These are phyloP conservation scores for Montifringilla adamsi DNA, from an alignment of 2,113 vertebrate genomes.

Conservation along the genomic window DNA sequence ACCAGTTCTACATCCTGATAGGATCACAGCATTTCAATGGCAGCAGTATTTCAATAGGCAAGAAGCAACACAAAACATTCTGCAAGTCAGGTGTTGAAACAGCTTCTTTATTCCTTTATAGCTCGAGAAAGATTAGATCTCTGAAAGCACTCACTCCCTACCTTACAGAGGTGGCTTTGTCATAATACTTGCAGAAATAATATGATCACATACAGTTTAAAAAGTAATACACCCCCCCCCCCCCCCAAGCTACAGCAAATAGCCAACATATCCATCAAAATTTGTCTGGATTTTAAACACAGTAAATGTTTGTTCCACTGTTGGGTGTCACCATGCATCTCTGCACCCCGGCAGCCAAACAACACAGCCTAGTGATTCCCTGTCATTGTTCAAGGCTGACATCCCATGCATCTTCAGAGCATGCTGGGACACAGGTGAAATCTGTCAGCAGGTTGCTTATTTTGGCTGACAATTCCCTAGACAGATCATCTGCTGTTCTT, in stretches of 20 bases:
- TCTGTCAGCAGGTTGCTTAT: not conserved
- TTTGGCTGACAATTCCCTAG: constrained; percentile 23
- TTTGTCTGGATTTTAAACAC: not conserved
- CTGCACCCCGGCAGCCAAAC: not conserved
- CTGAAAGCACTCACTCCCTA: not conserved
- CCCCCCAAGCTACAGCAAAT: not conserved
- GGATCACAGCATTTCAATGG: not conserved
- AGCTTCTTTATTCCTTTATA: constrained; percentile 42
- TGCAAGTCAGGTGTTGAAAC: constrained; percentile 31
- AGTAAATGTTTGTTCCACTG: not conserved
- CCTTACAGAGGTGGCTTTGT: constrained; percentile 1
- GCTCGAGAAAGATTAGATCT: constrained; percentile 3
- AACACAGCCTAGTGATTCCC: not conserved
- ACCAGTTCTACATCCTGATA: not conserved
- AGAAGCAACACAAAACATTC: constrained; percentile 32
- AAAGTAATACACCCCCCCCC: not conserved
- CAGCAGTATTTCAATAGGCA: constrained; percentile 30
- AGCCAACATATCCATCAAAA: not conserved
- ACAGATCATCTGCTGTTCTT: not conserved
- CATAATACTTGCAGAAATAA: not conserved
- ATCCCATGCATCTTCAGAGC: not conserved
- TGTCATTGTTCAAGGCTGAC: not conserved
- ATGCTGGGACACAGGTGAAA: not conserved
- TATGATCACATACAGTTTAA: not conserved
- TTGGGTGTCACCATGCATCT: not conserved